Evolutionary conservation across 2,888 invertebrate genomes (phyloP), one percentile per base, ranked within the genome.

Genomic region (Sesia apiformis): DNA sequence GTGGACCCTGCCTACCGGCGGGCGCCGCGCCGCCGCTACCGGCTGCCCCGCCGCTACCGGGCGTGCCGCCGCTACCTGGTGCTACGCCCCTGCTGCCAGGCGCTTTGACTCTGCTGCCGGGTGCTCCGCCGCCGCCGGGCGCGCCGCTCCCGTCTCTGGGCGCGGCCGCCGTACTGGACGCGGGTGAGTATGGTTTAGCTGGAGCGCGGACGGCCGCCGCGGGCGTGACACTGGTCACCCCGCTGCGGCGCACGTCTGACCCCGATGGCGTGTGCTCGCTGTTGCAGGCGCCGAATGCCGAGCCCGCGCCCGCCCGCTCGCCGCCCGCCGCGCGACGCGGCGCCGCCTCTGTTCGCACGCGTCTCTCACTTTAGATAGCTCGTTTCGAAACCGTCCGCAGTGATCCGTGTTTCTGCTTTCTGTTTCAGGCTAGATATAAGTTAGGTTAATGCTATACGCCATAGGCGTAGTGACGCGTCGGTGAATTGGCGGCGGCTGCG

Each of bases 341-440:
- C 49, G 38, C 42, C 43, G 60, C 61, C 40, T 39, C 46, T 52
- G 52, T 23, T 56, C 38, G 49, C 68, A 66, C 65, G 71, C 67
- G 59, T 67, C 71, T 57, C 59, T 4, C 46, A 8, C 53, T 7
- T 39, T 51, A 39, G n/a, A 38, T 51, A 23, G 23, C n/a, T 52
- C 41, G 51, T 40, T 51, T 49, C 49, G 50, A 50, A 49, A 43
- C 42, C 56, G 23, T 51, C 66, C 80, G 78, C 78, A 85, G 85
- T 86, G 83, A 86, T 85, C 79, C 74, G 77, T 76, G 78, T 81
- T 76, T 87, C 84, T 87, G 86, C 86, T 87, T 87, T 87, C 86
- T 87, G 86, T 87, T 87, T 78, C 86, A 87, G 86, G 63, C 84
- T 86, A 86, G 84, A 82, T 84, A 80, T 87, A 86, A 85, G 85